Percentiles rank a stretch among this genome's conserved stretches.
These are phyloP conservation scores for Diadegma fenestrale DNA, from an alignment of 2,888 invertebrate genomes.

Conservation along the genomic window DNA sequence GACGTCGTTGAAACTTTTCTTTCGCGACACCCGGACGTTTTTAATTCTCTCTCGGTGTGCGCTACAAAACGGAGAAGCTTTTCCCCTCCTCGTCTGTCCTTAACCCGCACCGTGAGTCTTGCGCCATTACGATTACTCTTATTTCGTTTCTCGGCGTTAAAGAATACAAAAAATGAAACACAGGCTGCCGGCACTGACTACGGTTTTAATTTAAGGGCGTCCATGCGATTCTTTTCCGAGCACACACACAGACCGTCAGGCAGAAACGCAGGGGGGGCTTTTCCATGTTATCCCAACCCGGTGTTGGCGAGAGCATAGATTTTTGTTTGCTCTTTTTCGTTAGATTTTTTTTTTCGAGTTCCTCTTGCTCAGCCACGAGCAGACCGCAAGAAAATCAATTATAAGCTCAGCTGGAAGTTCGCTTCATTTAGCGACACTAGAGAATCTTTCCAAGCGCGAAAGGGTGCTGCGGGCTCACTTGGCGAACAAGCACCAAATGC, in stretches of 20 bases:
- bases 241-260: conserved; percentile 4
- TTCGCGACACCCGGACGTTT: conserved; percentile 65
- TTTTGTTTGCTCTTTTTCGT: conserved; percentile 13
- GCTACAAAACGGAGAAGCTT: conserved; percentile 13
- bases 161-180: conserved; percentile 20
- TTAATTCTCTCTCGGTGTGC: conserved; percentile 64
- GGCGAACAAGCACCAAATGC: background rate
- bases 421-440: conserved; percentile 50
- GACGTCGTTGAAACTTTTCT: conserved; percentile 61
- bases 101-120: conserved; percentile 15
- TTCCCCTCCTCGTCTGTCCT: background rate
- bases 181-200: conserved; percentile 55
- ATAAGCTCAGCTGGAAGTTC: conserved; percentile 63
- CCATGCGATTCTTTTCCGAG: conserved; percentile 60
- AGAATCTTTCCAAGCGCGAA: conserved; percentile 19
- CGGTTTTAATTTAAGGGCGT: conserved; percentile 67
- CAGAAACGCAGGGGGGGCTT: conserved; percentile 46
- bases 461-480: conserved; percentile 17
- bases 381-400: conserved; percentile 62
- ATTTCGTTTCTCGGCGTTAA: conserved; percentile 62
- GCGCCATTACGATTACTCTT: conserved; percentile 59
- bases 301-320: conserved; percentile 19
- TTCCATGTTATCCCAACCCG: conserved; percentile 34
- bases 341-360: conserved; percentile 33
- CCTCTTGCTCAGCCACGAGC: conserved; percentile 13